Base-by-base conservation (phyloP, 1,140 invertebrate species). In the Stegodyphus dumicola region DNA sequence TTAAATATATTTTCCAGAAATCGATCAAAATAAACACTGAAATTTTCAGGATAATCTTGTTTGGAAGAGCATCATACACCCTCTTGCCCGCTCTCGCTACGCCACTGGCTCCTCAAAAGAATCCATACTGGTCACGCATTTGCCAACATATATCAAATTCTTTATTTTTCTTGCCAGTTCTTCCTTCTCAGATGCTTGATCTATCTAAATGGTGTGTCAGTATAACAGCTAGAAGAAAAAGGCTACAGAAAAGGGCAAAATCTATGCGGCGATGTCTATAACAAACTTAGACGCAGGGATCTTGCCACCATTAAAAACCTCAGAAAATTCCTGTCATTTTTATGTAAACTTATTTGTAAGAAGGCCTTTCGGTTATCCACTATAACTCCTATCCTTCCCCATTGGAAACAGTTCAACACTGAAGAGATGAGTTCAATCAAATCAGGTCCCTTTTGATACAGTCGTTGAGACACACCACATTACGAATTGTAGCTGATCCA, bases 311-410 rank as follows among this genome's bases (percentile, higher is more conserved):
- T n/a, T 33, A 15, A 69, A 11, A 53, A 69, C 53, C 5, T n/a
- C 18, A 15, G 17, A 51, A 49, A 49, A 54, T 18, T 5, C 5
- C 5, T 69, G 49, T 65, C 56, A 0, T 66, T 64, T 48, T 79
- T 51, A n/a, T 60, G n/a, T 6, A 79, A 11, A 5, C 51, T 65
- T 48, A 79, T 79, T 54, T 79, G 66, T 11, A 79, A 64, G 54
- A 70, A 69, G 9, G 77, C 48, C 49, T 66, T 77, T 49, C 52
- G 6, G 6, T 66, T 77, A 17, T 77, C 76, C 6, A 15, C 17
- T 15, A 66, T 49, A 5, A 77, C 7, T 48, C 33, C 7, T 5
- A 65, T 48, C 48, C 65, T 65, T 51, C 15, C 0, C 7, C 33
- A 7, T 4, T 56, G n/a, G 15, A 60, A 60, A 9, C 56, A 11